These are phyloP conservation scores for Drosophila littoralis DNA, from an alignment of 1,140 invertebrate genomes.

Conservation along the genomic window DNA sequence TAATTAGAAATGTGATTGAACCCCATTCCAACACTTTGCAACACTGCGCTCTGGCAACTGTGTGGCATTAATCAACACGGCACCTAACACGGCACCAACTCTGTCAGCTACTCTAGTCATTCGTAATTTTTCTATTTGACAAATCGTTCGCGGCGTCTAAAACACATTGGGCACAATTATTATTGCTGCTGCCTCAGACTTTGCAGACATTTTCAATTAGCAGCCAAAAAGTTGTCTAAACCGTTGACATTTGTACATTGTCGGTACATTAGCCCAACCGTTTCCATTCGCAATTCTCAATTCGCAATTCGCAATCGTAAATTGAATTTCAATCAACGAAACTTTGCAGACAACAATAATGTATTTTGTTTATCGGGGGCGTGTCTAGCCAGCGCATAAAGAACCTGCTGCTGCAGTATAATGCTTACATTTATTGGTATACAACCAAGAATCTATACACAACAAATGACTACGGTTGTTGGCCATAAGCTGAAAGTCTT, in stretches of 20 bases:
- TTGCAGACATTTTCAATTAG: constrained; percentile 72
- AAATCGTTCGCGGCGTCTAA: constrained; percentile 12
- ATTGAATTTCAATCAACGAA: constrained; percentile 55
- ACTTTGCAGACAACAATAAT: constrained; percentile 61
- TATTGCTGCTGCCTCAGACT: constrained; percentile 45
- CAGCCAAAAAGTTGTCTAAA: constrained; percentile 40
- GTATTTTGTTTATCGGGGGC: constrained; percentile 20
- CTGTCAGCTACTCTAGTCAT: constrained; percentile 28
- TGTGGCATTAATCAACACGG: constrained; percentile 46
- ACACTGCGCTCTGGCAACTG: constrained; percentile 10
- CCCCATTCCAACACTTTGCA: neutral
- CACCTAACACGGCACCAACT: constrained; percentile 23
- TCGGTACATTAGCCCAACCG: constrained; percentile 18
- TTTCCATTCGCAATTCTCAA: neutral
- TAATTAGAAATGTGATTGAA: constrained; percentile 82
- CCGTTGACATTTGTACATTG: constrained; percentile 36
- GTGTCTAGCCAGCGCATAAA: constrained; percentile 10
- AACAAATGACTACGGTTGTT: neutral
- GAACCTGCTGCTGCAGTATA: neutral
- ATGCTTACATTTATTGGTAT: neutral
- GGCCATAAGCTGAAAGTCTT: neutral
- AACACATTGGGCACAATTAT: constrained; percentile 26
- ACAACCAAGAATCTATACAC: neutral
- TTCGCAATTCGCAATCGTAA: constrained; percentile 12
- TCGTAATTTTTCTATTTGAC: constrained; percentile 44